Percentiles rank a stretch among this genome's conserved stretches.
These are phyloP conservation scores for Drosophila virilis DNA, from an alignment of 1,140 invertebrate genomes.

Conservation along the genomic window DNA sequence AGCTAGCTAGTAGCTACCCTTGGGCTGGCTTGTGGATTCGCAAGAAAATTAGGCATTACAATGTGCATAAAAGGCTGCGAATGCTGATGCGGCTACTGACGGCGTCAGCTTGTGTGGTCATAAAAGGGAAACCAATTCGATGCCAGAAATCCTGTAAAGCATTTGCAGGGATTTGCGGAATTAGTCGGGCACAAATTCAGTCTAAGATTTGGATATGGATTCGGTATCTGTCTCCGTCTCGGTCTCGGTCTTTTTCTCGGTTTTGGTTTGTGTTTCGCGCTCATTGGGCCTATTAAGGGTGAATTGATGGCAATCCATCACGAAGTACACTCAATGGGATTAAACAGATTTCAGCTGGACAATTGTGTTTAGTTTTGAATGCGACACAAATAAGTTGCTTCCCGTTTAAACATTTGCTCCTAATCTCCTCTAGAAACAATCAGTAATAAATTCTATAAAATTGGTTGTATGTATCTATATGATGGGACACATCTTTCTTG, in stretches of 20 bases:
- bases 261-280: neutral
- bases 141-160: slow-evolving; percentile 67
- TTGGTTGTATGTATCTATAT: neutral
- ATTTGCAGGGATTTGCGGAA: slow-evolving; percentile 71
- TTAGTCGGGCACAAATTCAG: slow-evolving; percentile 55
- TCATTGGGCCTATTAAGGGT: slow-evolving; percentile 46
- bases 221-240: neutral
- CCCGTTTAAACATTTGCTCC: neutral
- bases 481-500: too few species aligned
- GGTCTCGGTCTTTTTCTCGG: too few species aligned
- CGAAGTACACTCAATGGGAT: slow-evolving; percentile 18
- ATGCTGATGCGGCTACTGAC: slow-evolving; percentile 5
- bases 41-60: slow-evolving; percentile 75
- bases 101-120: slow-evolving; percentile 39
- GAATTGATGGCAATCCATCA: slow-evolving; percentile 36
- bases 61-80: slow-evolving; percentile 59
- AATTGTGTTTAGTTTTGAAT: slow-evolving; percentile 8
- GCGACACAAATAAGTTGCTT: slow-evolving; percentile 3
- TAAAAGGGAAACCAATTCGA: slow-evolving; percentile 76
- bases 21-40: slow-evolving; percentile 29
- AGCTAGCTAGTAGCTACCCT: neutral
- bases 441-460: neutral
- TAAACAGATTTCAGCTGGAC: slow-evolving; percentile 24
- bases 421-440: neutral
- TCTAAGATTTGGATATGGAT: slow-evolving; percentile 9